phyloP scores from a whole-genome alignment of 2,797 vertebrate species.

The Gobionotothen gibberifrons region DNA sequence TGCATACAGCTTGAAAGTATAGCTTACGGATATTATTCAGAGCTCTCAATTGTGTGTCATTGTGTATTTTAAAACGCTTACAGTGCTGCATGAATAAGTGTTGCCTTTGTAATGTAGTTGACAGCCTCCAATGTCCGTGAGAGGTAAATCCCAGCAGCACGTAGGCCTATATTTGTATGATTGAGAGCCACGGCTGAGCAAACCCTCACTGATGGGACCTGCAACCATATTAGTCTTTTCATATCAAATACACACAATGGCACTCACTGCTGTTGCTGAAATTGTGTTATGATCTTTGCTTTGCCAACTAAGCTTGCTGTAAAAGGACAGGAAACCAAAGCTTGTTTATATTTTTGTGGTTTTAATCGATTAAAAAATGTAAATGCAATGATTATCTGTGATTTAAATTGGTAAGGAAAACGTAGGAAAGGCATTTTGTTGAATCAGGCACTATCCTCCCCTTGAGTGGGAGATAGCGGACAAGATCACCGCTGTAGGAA shows the following conservation, averaged over 20 bases:
- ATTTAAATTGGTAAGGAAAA: too few species aligned
- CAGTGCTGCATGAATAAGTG: neutral
- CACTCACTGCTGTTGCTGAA: neutral
- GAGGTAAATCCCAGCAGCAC: neutral
- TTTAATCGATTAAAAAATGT: too few species aligned
- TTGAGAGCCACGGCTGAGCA: neutral
- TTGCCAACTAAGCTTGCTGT: conserved; percentile 15
- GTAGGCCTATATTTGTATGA: neutral
- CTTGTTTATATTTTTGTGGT: neutral
- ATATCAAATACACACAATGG: neutral
- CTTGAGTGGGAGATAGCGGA: too few species aligned
- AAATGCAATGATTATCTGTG: too few species aligned
- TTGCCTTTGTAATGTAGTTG: conserved; percentile 17
- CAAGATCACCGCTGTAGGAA: too few species aligned
- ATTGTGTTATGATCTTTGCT: conserved; percentile 20
- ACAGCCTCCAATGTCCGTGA: neutral
- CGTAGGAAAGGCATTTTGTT: too few species aligned
- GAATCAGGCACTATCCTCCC: too few species aligned
- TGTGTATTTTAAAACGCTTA: neutral
- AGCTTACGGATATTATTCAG: neutral
- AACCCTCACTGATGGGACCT: conserved; percentile 13
- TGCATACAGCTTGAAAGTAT: neutral
- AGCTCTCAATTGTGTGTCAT: neutral
- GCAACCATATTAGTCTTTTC: neutral
- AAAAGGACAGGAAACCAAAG: conserved; percentile 9